Base-by-base conservation (phyloP, 2,797 vertebrate species). In the Borostomias antarcticus region DNA sequence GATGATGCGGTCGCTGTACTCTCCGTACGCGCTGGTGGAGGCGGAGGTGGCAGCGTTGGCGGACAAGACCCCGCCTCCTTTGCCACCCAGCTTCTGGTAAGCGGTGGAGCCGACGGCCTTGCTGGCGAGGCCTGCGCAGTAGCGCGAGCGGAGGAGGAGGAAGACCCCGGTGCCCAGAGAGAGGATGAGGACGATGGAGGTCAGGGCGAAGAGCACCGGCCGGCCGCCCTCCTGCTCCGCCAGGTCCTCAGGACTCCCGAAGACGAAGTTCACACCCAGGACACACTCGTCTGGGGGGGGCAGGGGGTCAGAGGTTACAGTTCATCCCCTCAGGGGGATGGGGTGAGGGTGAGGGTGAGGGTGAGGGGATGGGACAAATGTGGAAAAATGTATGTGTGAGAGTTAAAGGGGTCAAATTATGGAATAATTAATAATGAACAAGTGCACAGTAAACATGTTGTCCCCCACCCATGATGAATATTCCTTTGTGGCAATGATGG, bases 1-100 rank as follows among this genome's bases (percentile, higher is more conserved):
- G 4, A 74, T 3, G 30, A 94, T 90, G 35, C 76, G 83, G 63
- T 96, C 94, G 8, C 82, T 91, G 69, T 94, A 95, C 43, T 96
- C 95, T 21, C 88, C 91, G 62, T 92, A 87, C 58, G 91, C 83
- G 51, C 90, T 72, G 78, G 87, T 88, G 69, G 66, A 87, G 43
- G 76, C 70, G 8, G 65, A 2, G 15, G 80, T 80, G 23, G 76
- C 40, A n/a, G n/a, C n/a, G n/a, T n/a, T n/a, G n/a, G n/a, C n/a
- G n/a, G n/a, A n/a, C n/a, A n/a, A n/a, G n/a, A n/a, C n/a, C 9
- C 62, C 59, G 0, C 48, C 8, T 0, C 70, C 19, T 4, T 35
- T 21, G 3, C 1, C 9, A n/a, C 30, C 54, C 30, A 57, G 17
- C 17, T 33, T 33, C 54, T 28, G 17, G 10, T 52, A 52, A 10